Base-by-base conservation (phyloP, 2,797 vertebrate genomes). In the Lagocephalus sceleratus region DNA sequence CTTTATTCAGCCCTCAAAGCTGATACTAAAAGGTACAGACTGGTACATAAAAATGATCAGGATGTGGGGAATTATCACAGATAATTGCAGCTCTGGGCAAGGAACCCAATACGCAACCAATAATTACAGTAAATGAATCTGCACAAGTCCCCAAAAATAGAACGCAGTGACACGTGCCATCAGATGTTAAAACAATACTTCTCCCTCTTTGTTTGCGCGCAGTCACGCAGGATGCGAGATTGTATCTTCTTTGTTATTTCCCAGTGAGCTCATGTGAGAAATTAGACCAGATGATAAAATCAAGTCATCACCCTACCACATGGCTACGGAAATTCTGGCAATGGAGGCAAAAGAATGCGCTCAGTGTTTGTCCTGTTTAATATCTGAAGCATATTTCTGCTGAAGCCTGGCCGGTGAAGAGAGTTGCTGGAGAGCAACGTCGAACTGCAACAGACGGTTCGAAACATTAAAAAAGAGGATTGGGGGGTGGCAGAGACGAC, bases 351-450 rank as follows among this genome's bases (percentile, higher is more conserved):
- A 14, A 32, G 60, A 59, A 64, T 62, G 42, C 69, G 45, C 44
- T 56, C 47, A 40, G 57, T 45, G 19, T 60, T 73, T 66, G 47
- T 64, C 68, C 63, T 56, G 44, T 71, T 66, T 57, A 52, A 66
- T 59, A 35, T 48, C 53, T 20, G 9, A 57, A 67, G 23, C 48
- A 75, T 69, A 69, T 73, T 71, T 71, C 11, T 52, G 53, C 60
- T 70, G 58, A 11, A 58, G 53, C 40, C 40, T 51, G 48, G 4
- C 32, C 47, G 45, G 35, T 58, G 67, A 56, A 51, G 35, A 41
- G 38, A 57, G 41, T 6, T 4, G 35, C 44, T 17, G 44, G 50
- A 54, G 1, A 17, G 54, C 32, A 35, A 49, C 3, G n/a, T 45
- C 11, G 39, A 68, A 39, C 20, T 6, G 5, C 14, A 44, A 55